A percentile compares a stretch with the other conserved stretches of the same genome.
Evolutionary conservation across 2,797 vertebrate species (phyloP).

Genomic region (Crenichthys baileyi): DNA sequence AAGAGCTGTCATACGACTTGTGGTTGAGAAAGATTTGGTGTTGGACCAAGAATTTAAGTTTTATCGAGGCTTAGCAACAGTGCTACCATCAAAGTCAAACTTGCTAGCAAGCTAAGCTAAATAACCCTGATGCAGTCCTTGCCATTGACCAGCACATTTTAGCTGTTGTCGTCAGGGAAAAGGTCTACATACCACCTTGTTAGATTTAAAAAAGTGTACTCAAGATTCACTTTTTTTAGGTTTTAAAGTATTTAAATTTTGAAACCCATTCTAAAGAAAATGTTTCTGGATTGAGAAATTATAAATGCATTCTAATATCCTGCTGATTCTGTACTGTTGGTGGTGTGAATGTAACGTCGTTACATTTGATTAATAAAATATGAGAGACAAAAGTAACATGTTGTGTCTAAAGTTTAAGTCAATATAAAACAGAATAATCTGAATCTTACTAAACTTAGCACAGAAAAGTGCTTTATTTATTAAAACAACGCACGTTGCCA

Average conservation of each 20-base stretch:
- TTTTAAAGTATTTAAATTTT: background rate
- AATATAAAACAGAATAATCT: slow-evolving; percentile 1
- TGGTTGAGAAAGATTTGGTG: background rate
- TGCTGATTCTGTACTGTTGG: background rate
- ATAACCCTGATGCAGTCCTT: background rate
- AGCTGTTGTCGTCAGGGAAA: background rate
- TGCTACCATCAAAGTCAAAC: background rate
- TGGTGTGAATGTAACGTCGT: background rate
- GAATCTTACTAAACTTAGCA: background rate
- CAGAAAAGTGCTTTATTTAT: slow-evolving; percentile 2
- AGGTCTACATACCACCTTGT: background rate
- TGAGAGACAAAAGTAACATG: background rate
- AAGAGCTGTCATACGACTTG: background rate
- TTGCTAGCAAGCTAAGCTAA: background rate
- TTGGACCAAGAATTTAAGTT: background rate
- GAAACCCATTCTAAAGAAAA: background rate
- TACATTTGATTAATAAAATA: background rate
- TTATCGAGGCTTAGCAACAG: background rate
- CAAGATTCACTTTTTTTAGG: background rate
- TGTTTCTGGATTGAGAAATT: background rate
- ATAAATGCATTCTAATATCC: background rate
- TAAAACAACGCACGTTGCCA: background rate
- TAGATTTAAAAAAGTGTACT: background rate
- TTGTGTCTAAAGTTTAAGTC: background rate
- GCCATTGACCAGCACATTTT: no score